These are phyloP conservation scores for Drosophila anceps DNA, from an alignment of 2,888 invertebrate genomes.

Conservation along the genomic window DNA sequence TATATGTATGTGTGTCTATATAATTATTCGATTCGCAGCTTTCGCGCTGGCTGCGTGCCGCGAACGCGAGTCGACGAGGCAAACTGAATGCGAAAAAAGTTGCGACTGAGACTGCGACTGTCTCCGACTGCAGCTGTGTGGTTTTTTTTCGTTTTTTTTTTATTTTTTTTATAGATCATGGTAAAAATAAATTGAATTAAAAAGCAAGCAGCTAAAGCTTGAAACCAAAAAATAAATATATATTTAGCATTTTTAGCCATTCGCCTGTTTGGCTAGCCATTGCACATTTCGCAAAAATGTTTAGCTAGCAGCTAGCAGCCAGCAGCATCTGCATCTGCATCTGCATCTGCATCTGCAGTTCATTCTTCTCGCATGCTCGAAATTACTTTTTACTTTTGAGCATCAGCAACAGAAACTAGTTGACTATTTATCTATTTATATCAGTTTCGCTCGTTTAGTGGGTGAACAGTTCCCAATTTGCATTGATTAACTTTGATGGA, in stretches of 20 bases:
- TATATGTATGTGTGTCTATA: neutral
- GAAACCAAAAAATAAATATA: constrained; percentile 32
- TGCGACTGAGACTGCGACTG: constrained; percentile 29
- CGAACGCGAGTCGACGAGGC: constrained; percentile 80
- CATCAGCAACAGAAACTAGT: constrained; percentile 23
- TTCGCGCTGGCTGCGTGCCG: constrained; percentile 58
- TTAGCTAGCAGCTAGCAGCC: constrained; percentile 24
- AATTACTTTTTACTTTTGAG: constrained; percentile 26
- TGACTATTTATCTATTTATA: constrained; percentile 45
- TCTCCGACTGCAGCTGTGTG: constrained; percentile 46
- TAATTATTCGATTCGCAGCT: constrained; percentile 42
- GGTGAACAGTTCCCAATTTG: constrained; percentile 46
- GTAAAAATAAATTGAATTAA: constrained; percentile 31
- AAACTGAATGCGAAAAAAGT: constrained; percentile 74
- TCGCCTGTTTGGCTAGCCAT: constrained; percentile 42
- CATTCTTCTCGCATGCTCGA: constrained; percentile 22
- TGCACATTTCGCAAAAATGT: constrained; percentile 68
- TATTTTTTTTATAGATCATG: constrained; percentile 67
- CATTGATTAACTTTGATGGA: constrained; percentile 29
- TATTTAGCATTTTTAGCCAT: constrained; percentile 64
- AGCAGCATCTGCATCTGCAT: neutral
- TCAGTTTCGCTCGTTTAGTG: constrained; percentile 23
- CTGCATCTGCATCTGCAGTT: neutral
- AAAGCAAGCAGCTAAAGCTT: constrained; percentile 54
- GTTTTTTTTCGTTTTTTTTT: neutral